phyloP scores from a whole-genome alignment of 2,888 invertebrate species.

The Helleia helle region DNA sequence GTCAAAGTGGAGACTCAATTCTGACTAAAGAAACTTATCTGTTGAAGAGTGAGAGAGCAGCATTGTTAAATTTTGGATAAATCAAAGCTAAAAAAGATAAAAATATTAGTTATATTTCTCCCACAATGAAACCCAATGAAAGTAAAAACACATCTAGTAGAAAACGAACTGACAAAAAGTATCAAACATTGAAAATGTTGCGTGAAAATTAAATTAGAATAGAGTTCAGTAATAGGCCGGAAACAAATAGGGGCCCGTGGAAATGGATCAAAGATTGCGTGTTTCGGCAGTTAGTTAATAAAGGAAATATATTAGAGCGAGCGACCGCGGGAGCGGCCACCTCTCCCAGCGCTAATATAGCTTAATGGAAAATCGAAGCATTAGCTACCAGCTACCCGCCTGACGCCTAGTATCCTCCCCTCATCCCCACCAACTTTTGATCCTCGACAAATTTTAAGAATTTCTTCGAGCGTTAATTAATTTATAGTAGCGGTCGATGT shows the following conservation, averaged over 20 bases:
- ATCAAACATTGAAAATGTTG: not conserved
- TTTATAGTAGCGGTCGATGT: constrained; percentile 69
- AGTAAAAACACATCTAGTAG: too few species aligned
- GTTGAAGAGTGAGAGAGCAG: too few species aligned
- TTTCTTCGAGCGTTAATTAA: constrained; percentile 71
- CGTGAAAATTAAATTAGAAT: constrained; percentile 47
- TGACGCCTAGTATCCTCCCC: too few species aligned
- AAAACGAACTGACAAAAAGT: not conserved
- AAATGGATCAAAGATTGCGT: constrained; percentile 71
- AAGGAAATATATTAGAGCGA: constrained; percentile 65
- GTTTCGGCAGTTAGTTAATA: constrained; percentile 57
- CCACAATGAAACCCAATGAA: too few species aligned
- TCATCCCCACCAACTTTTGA: constrained; percentile 58
- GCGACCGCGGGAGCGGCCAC: constrained; percentile 50
- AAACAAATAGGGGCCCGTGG: constrained; percentile 63
- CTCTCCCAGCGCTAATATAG: constrained; percentile 66
- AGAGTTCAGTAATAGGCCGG: constrained; percentile 35
- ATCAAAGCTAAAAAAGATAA: too few species aligned
- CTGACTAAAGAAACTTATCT: too few species aligned
- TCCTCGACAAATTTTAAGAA: constrained; percentile 70
- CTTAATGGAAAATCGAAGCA: constrained; percentile 73
- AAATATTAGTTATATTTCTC: too few species aligned
- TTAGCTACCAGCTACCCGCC: too few species aligned
- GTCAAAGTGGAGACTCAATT: too few species aligned
- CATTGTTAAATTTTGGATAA: too few species aligned